Conservation (phyloP, 2,797 vertebrate genomes). For the Pangasius macronema region DNA sequence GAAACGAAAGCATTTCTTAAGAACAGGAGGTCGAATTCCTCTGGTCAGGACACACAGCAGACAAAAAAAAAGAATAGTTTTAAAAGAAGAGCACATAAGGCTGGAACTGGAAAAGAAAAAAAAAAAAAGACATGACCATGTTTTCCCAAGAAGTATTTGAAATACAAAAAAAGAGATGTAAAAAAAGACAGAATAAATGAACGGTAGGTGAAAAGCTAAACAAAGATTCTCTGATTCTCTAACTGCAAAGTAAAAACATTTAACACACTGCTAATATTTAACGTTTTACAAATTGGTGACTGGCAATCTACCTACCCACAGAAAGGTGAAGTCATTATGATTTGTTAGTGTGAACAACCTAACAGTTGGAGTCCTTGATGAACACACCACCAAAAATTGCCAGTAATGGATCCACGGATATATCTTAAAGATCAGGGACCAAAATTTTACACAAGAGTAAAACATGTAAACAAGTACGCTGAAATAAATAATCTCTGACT, state of each 20-base stretch:
- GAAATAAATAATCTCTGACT: not conserved
- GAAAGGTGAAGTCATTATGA: too few relatives aligned
- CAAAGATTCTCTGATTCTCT: not conserved
- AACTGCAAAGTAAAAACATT: not conserved
- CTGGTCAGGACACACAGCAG: not conserved
- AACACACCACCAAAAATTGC: not conserved
- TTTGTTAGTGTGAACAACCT: not conserved
- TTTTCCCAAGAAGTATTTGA: not conserved
- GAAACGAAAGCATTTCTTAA: slow-evolving; percentile 2
- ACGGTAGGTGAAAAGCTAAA: not conserved
- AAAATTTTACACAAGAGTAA: not conserved
- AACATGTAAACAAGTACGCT: not conserved
- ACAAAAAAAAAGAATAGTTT: not conserved
- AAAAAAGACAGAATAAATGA: not conserved
- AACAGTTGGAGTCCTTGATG: not conserved
- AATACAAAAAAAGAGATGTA: not conserved
- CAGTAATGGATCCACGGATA: not conserved
- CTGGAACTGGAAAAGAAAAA: not conserved
- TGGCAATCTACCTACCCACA: too few relatives aligned
- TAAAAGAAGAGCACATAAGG: not conserved
- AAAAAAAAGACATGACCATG: not conserved
- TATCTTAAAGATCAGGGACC: too few relatives aligned
- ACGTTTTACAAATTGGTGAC: too few relatives aligned
- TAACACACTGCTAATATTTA: too few relatives aligned
- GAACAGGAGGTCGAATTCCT: not conserved